phyloP scores from a whole-genome alignment of 1,140 invertebrate species.

The Dryas iulia region DNA sequence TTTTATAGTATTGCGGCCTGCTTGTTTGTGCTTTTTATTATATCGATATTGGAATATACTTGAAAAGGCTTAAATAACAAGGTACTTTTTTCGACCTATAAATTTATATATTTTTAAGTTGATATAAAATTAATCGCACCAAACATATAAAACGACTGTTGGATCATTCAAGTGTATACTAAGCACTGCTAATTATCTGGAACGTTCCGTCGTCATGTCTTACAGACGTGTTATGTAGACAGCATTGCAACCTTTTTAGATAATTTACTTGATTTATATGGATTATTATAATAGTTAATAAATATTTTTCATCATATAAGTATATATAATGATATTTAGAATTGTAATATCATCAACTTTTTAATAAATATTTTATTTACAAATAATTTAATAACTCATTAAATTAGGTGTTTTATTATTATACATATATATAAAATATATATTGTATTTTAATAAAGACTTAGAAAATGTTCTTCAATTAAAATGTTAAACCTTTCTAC shows the following conservation, averaged over 20 bases:
- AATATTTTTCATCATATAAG: too few species aligned
- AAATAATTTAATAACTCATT: too few species aligned
- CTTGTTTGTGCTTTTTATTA: neutral
- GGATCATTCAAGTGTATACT: neutral
- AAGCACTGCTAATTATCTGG: neutral
- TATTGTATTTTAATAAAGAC: too few species aligned
- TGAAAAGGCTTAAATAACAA: constrained; percentile 3
- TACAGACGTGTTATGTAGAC: neutral
- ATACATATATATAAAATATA: too few species aligned
- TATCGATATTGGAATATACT: neutral
- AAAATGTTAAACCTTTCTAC: too few species aligned
- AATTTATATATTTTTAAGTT: neutral
- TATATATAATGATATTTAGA: too few species aligned
- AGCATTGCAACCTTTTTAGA: neutral
- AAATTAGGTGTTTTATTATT: too few species aligned
- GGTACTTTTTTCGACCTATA: neutral
- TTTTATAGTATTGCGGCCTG: neutral
- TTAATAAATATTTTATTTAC: too few species aligned
- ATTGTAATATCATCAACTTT: too few species aligned
- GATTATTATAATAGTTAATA: neutral
- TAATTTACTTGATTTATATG: neutral
- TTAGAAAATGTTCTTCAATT: too few species aligned
- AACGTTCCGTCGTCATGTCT: constrained; percentile 8
- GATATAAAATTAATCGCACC: neutral
- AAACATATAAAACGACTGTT: neutral